These are phyloP conservation scores for Chironomus tentans DNA, from an alignment of 2,888 invertebrate genomes.

Conservation along the genomic window DNA sequence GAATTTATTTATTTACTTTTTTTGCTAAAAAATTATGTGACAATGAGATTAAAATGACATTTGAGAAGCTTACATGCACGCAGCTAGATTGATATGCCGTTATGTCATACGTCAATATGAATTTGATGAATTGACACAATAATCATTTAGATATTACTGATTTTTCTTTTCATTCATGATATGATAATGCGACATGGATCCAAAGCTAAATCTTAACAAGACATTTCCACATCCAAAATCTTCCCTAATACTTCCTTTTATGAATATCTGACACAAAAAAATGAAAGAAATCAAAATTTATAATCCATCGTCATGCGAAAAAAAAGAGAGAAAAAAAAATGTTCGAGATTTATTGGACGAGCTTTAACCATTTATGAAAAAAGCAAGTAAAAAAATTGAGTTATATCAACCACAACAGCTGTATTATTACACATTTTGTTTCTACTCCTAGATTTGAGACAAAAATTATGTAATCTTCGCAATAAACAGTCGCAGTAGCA, in stretches of 20 bases:
- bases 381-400: neutral
- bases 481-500: neutral
- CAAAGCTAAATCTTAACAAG: too few relatives aligned
- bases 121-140: neutral
- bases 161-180: neutral
- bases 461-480: too few relatives aligned
- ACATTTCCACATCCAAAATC: too few relatives aligned
- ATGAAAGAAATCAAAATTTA: neutral
- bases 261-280: neutral
- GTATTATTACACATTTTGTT: neutral
- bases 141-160: neutral
- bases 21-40: neutral
- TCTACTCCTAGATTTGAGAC: too few relatives aligned
- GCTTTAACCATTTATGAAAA: neutral
- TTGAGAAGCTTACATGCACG: neutral
- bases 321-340: neutral
- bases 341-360: neutral
- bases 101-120: neutral
- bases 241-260: neutral
- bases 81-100: neutral
- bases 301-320: neutral
- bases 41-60: neutral
- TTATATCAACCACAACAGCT: neutral
- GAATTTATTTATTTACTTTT: too few relatives aligned
- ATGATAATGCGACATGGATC: neutral